Percentiles rank a stretch among this genome's conserved stretches.
phyloP scores from a whole-genome alignment of 2,888 invertebrate genomes.

The Sinelater perroti region DNA sequence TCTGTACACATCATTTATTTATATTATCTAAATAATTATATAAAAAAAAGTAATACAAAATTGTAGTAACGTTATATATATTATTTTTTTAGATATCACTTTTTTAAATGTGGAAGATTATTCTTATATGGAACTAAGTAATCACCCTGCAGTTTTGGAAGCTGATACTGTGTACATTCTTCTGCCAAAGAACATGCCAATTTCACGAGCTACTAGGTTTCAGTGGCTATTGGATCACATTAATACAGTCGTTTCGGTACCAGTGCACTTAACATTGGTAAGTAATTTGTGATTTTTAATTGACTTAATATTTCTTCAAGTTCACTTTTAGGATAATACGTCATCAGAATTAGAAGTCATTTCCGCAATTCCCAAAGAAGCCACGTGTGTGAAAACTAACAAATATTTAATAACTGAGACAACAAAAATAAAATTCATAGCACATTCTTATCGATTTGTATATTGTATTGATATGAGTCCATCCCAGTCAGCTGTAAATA shows the following conservation, averaged over 20 bases:
- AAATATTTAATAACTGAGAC: conserved; percentile 66
- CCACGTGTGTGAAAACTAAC: conserved; percentile 57
- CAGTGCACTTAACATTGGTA: conserved; percentile 55
- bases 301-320: conserved; percentile 40
- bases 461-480: conserved; percentile 83
- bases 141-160: conserved; percentile 56
- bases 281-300: conserved; percentile 26
- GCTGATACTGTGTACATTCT: conserved; percentile 72
- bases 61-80: neutral
- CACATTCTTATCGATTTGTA: conserved; percentile 75
- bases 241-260: conserved; percentile 66
- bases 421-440: conserved; percentile 73
- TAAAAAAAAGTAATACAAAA: neutral
- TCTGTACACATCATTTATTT: neutral
- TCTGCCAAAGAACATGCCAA: conserved; percentile 74
- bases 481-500: conserved; percentile 75
- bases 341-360: conserved; percentile 69
- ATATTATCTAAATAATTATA: too few relatives aligned
- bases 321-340: conserved; percentile 62
- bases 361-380: conserved; percentile 68
- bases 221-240: conserved; percentile 79
- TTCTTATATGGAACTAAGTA: conserved; percentile 4
- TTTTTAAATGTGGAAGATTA: conserved; percentile 28
- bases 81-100: neutral
- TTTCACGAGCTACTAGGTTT: conserved; percentile 76